Base-by-base conservation (phyloP, 2,797 vertebrate species). In the Sebastiscus tertius region DNA sequence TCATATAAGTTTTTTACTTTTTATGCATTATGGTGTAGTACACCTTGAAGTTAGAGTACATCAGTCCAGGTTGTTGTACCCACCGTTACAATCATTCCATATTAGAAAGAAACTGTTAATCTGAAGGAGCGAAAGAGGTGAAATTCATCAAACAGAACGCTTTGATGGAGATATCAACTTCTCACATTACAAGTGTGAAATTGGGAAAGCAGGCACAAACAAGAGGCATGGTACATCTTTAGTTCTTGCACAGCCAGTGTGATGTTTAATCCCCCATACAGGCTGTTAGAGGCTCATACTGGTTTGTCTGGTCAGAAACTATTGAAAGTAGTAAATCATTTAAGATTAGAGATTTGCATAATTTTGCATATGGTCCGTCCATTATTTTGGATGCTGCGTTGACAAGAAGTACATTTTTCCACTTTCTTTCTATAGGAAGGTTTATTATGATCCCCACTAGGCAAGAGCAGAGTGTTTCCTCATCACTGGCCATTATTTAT, bases 131-230 rank as follows among this genome's bases (percentile, higher is more conserved):
- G 24, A 55, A 26, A 20, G 1, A 5, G 20, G 0, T 42, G 8
- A 55, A 62, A 24, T 56, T 14, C 11, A 39, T 14, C 4, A 29
- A 39, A 14, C 36, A 13, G 54, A 69, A 18, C 2, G 29, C 16
- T 42, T 13, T 67, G 27, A 73, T 74, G 27, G 81, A 81, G 60
- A 82, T 61, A 79, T 94, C 60, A 72, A 85, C 84, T 79, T 82
- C 87, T 88, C 62, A 82, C 22, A 71, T 58, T 73, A 24, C 70
- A 69, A 84, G 87, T 88, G 90, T 91, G 87, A 91, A 90, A 89
- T 84, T 74, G 64, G 55, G 61, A 52, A 63, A 86, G 27, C 79
- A 75, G 73, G 20, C 33, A 46, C 55, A 83, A 13, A 39, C 36
- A 73, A 86, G 64, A 81, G 59, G 74, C 74, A 80, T 49, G 60